Base-by-base conservation (phyloP, 2,888 invertebrate species). In the Parthenolecanium corni region DNA sequence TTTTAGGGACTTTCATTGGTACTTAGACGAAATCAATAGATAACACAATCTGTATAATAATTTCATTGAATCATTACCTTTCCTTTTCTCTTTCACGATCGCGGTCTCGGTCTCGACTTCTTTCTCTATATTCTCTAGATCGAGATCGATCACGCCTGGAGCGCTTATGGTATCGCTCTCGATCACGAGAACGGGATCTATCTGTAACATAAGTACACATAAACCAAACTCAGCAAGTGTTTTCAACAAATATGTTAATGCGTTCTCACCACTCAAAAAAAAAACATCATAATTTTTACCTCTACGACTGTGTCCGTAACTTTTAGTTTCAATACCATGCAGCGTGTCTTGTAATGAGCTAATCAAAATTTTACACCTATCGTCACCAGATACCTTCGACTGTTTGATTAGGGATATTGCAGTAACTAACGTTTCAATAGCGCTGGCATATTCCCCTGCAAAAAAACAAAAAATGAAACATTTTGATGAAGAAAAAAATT, bases 381-480 rank as follows among this genome's bases (percentile, higher is more conserved):
- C 98, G 75, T 98, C 97, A 70, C 86, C 85, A 0, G 93, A 89
- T 51, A 93, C 89, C 77, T 93, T 91, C 63, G 96, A 96, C 78
- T 97, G 96, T 74, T 96, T 96, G 69, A 99, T 98, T 64, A 98
- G 80, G 9, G 96, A 95, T 70, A 98, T 96, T 6, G 98, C 98
- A 0, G 98, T 99, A 65, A 96, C 94, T 67, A 99, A 79, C 2
- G 98, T 98, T 77, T 98, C 97, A 67, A 98, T 95, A 54, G 98
- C 98, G 74, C 93, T 93, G 1, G 93, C 92, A 76, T 91, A 95
- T 76, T 99, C 97, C 11, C 96, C 80, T 77, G 70, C 51, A 66
- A 67, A 16, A 52, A 3, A 46, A 64, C 58, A 56, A 47, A 36
- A 64, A 12, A 31, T 36, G 12, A n/a, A 56, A 23, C 40, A 18